Percentiles rank a stretch among this genome's conserved stretches.
Conservation (phyloP, 2,888 invertebrate genomes). For the Cheilosia scutellata region DNA sequence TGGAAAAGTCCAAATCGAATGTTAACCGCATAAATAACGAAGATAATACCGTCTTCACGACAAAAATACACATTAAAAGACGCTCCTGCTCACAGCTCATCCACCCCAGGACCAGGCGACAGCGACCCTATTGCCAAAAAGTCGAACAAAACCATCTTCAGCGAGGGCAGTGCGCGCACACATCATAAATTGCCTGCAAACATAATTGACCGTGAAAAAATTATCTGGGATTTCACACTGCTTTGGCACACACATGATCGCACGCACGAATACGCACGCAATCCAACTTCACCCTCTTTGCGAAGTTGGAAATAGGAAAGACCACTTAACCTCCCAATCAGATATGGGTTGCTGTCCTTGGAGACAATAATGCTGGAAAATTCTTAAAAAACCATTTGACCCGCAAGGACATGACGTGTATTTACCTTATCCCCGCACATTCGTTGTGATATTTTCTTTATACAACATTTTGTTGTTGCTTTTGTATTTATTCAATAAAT, state of each 20-base stretch:
- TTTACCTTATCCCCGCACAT: not conserved
- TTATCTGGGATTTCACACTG: conserved; percentile 63
- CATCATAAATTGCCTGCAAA: conserved; percentile 63
- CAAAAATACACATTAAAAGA: conserved; percentile 25
- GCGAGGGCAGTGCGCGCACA: conserved; percentile 15
- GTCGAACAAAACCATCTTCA: conserved; percentile 1
- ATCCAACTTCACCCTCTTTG: not conserved
- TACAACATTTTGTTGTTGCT: not conserved
- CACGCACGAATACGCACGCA: conserved; percentile 52
- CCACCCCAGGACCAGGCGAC: conserved; percentile 4
- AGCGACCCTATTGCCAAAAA: conserved; percentile 10
- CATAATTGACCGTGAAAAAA: conserved; percentile 66
- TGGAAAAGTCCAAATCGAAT: not conserved
- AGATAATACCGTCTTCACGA: conserved; percentile 30
- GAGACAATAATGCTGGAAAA: conserved; percentile 23
- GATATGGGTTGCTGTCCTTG: conserved; percentile 4
- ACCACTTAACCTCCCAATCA: not conserved
- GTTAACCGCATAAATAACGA: conserved; percentile 40
- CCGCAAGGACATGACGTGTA: conserved; percentile 5
- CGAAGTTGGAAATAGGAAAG: not conserved
- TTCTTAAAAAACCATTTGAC: conserved; percentile 46
- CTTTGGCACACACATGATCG: conserved; percentile 44
- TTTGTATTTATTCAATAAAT: conserved; percentile 47
- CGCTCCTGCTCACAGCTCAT: conserved; percentile 1
- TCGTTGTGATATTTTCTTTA: not conserved